Base-by-base conservation (phyloP, 2,888 invertebrate genomes). In the Timandra comae region DNA sequence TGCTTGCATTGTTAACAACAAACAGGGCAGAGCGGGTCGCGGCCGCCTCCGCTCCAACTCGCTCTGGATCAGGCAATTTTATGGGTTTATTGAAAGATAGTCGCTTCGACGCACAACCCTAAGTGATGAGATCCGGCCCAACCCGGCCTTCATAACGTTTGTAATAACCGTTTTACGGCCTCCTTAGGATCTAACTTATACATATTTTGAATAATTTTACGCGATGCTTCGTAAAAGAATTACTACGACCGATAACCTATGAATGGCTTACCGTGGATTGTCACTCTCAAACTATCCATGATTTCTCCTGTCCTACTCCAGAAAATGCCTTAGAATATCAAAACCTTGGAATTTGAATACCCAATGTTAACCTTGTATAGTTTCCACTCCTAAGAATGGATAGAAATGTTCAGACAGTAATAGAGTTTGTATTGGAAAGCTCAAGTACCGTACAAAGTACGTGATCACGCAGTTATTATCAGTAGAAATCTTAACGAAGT, bases 131-230 rank as follows among this genome's bases (percentile, higher is more conserved):
- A 75, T 77, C 75, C 75, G 69, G 64, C 70, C 74, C 70, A 65
- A 71, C 68, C 77, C 63, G 64, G 71, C 72, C 73, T 74, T 66
- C 74, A 63, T 76, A 79, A 78, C 75, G 78, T 73, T 74, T 78
- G 77, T 80, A 80, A 81, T 80, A 16, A 75, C 75, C 62, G 67
- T 77, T 82, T 82, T 81, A 81, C 67, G 79, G 73, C 65, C 69
- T 70, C 75, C 78, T 78, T 74, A 78, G 77, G 67, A 72, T 69
- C 72, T 75, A 75, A 76, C 72, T 80, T 79, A 80, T 79, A 77
- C 74, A 78, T 78, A 79, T 80, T 80, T 79, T 76, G 74, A 78
- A 80, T 80, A 79, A 76, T 69, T 77, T 80, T 76, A 73, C 66
- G 68, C 54, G 57, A 64, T 69, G 58, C 72, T 76, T 71, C n/a